Conservation (phyloP, 1,140 invertebrate species). For the Probaryconus sp. region DNA sequence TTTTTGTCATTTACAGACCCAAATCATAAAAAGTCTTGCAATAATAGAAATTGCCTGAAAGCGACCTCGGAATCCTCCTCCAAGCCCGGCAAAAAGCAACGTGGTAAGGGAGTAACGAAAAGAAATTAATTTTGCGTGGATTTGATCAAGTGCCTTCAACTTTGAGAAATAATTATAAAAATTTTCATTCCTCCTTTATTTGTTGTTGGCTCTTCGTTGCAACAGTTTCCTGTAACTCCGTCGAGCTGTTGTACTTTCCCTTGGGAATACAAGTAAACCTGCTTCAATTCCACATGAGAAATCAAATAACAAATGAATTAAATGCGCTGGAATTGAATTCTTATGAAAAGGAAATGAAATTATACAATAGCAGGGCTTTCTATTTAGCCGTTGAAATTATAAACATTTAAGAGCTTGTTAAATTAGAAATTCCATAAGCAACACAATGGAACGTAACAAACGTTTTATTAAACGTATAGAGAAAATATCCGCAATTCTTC, state of each 20-base stretch:
- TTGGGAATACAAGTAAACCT: constrained; percentile 28
- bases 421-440: constrained; percentile 4
- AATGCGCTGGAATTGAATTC: constrained; percentile 24
- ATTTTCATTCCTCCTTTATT: constrained; percentile 16
- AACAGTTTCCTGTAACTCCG: not conserved
- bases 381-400: not conserved
- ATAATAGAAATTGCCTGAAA: constrained; percentile 3
- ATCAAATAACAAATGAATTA: constrained; percentile 53
- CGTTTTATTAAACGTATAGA: too few relatives aligned
- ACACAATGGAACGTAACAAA: too few relatives aligned
- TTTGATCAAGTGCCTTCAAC: constrained; percentile 26
- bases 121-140: constrained; percentile 43
- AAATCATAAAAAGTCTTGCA: constrained; percentile 45
- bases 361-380: constrained; percentile 4
- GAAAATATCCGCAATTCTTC: too few relatives aligned
- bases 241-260: not conserved
- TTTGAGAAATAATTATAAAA: constrained; percentile 22
- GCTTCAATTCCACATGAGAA: constrained; percentile 32
- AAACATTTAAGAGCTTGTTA: too few relatives aligned
- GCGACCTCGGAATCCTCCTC: constrained; percentile 15
- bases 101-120: constrained; percentile 28
- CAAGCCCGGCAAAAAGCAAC: constrained; percentile 18
- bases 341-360: constrained; percentile 14
- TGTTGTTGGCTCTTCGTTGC: not conserved
- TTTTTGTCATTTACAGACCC: constrained; percentile 57